Base-by-base conservation (phyloP, 1,140 invertebrate genomes). In the Heterodera schachtii region DNA sequence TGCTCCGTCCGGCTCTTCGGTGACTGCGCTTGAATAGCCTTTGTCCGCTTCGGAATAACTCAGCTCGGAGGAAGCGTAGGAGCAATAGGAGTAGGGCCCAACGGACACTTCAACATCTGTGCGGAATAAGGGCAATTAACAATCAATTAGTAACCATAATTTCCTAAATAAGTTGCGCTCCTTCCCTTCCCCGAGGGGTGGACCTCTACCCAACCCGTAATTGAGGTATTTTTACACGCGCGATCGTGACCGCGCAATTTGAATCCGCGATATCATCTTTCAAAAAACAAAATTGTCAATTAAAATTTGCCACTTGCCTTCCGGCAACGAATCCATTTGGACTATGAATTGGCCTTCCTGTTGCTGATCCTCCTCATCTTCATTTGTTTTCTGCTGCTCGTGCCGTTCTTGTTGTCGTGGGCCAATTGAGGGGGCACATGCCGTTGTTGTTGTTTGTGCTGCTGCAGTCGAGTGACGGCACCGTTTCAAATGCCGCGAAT, bases 251-350 rank as follows among this genome's bases (percentile, higher is more conserved):
- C 31, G 31, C 0, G 31, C 31, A 31, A 31, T 31, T 31, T 31
- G 31, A 31, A 31, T 31, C 31, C 31, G 31, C 31, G 31, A 31
- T 31, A n/a, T n/a, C n/a, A n/a, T n/a, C 31, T 31, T 0, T 31
- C 31, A 31, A 0, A 31, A 31, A 31, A 31, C 1, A 31, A 31
- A 31, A 31, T 1, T 31, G 31, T 31, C 46, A 47, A 0, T 41
- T 3, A 49, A 44, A 31, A 75, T 75, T 44, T 81, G 46, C 52
- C 64, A 60, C 31, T 73, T 84, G 81, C 82, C 79, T 82, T 84
- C 82, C 21, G 82, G 82, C 46, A 84, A 67, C n/a, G 82, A 84
- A 31, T 84, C 82, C 82, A 84, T 84, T 75, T 84, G 82, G 44
- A 84, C 64, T 44, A 84, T n/a, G 49, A 64, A 41, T 47, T 49